Evolutionary conservation across 2,797 vertebrate species (phyloP), one percentile per base, ranked within the genome.

Genomic region (Microhierax caerulescens): DNA sequence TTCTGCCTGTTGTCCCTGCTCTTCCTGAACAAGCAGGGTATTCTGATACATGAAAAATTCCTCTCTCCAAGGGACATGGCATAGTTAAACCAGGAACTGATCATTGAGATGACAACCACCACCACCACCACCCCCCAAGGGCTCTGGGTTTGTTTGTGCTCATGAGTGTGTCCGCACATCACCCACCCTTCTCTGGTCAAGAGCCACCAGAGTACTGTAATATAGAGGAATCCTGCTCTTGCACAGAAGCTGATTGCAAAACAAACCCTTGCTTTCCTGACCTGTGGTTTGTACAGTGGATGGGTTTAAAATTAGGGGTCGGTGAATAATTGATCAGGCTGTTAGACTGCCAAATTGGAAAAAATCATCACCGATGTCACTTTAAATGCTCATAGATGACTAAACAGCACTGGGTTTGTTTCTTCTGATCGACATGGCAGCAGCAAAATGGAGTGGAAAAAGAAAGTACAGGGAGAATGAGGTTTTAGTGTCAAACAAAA

Each of bases 31-130:
- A 72, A 68, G 72, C 51, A 61, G 64, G 56, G 17, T 78, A 34
- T 80, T 93, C 63, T 23, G 2, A 48, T 67, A 63, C 11, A 18
- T 51, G 50, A 94, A 61, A 92, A 90, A 78, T n/a, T 72, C 45
- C 57, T 57, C 72, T 93, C 72, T 90, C 53, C 16, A 10, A 57
- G 57, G 73, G 65, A 50, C 18, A 11, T 39, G 41, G n/a, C 34
- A 20, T 54, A 9, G 61, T 95, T 83, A 81, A 39, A 94, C 19
- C 43, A 48, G 41, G 39, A 86, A 9, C 77, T 94, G 72, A 90
- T 94, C 63, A 90, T 61, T 47, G 59, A 92, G 65, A 73, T 93
- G 76, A 91, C 61, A n/a, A n/a, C n/a, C n/a, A n/a, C 79, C 83
- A 43, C 56, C 43, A 87, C 4, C 47, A 76, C 9, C 64, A 67